phyloP scores from a whole-genome alignment of 2,888 invertebrate species.

The Quadroppia sp. region DNA sequence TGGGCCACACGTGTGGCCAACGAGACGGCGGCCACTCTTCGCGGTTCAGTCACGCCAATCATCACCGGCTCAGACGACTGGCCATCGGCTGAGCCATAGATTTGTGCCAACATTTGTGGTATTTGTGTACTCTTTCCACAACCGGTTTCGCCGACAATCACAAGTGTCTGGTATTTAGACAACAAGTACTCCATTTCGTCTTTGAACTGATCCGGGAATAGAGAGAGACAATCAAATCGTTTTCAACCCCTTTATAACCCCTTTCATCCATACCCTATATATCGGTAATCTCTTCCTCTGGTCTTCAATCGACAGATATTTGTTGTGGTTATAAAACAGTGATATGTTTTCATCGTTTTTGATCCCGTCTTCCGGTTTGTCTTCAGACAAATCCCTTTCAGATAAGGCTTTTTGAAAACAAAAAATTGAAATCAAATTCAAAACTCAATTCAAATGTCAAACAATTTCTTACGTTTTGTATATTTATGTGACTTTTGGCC shows the following conservation, averaged over 20 bases:
- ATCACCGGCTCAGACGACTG: conserved; percentile 50
- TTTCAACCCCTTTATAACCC: not conserved
- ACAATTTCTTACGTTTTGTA: no score
- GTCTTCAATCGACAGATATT: conserved; percentile 73
- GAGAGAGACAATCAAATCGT: not conserved
- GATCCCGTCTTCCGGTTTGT: not conserved
- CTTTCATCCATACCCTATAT: conserved; percentile 45
- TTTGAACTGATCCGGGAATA: conserved; percentile 35
- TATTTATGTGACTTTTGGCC: no score
- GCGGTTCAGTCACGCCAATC: conserved; percentile 86
- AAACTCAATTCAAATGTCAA: no score
- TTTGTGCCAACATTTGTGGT: conserved; percentile 84
- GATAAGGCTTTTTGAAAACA: not conserved
- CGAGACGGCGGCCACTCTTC: conserved; percentile 82
- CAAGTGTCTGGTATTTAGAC: conserved; percentile 81
- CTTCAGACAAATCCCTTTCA: conserved; percentile 3
- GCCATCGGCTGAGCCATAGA: conserved; percentile 56
- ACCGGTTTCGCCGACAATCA: conserved; percentile 85
- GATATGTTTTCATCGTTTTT: not conserved
- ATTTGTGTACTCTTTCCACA: conserved; percentile 95
- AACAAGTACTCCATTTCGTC: conserved; percentile 65
- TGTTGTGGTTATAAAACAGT: conserved; percentile 64
- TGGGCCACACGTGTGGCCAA: conserved; percentile 82
- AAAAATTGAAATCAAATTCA: no score
- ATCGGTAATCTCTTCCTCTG: conserved; percentile 47